These are phyloP conservation scores for Coranthus polyacanthus DNA, from an alignment of 2,797 vertebrate species.

Conservation along the genomic window DNA sequence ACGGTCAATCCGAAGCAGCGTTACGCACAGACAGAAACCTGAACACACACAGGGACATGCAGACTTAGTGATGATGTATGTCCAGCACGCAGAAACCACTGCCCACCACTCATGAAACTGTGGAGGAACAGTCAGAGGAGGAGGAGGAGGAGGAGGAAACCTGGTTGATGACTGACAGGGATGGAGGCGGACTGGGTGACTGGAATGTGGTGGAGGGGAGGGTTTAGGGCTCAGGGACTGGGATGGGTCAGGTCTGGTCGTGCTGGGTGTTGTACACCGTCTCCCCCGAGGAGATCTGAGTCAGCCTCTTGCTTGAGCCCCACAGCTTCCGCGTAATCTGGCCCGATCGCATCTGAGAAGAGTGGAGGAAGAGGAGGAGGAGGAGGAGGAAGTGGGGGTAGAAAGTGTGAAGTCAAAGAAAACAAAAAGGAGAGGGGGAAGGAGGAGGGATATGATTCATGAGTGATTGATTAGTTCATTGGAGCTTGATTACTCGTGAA, in stretches of 20 bases:
- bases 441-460: conserved; percentile 73
- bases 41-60: conserved; percentile 3
- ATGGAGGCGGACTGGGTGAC: conserved; percentile 66
- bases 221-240: conserved; percentile 33
- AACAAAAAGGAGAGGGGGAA: conserved; percentile 3
- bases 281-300: conserved; percentile 96
- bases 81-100: neutral
- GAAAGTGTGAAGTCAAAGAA: conserved; percentile 31
- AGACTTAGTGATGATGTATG: conserved; percentile 10
- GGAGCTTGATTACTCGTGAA: conserved; percentile 51
- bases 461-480: conserved; percentile 67
- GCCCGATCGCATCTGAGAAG: conserved; percentile 93
- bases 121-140: conserved; percentile 9
- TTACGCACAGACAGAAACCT: conserved; percentile 20
- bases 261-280: conserved; percentile 92
- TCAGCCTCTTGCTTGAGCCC: conserved; percentile 95
- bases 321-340: conserved; percentile 97
- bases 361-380: conserved; percentile 76
- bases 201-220: conserved; percentile 50
- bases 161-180: conserved; percentile 71
- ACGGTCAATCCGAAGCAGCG: conserved; percentile 39
- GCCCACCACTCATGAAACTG: conserved; percentile 6
- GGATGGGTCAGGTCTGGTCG: conserved; percentile 80
- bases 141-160: conserved; percentile 15
- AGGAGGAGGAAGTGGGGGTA: conserved; percentile 66